Evolutionary conservation across 2,888 invertebrate species (phyloP).

Genomic region (Netelia inedita): DNA sequence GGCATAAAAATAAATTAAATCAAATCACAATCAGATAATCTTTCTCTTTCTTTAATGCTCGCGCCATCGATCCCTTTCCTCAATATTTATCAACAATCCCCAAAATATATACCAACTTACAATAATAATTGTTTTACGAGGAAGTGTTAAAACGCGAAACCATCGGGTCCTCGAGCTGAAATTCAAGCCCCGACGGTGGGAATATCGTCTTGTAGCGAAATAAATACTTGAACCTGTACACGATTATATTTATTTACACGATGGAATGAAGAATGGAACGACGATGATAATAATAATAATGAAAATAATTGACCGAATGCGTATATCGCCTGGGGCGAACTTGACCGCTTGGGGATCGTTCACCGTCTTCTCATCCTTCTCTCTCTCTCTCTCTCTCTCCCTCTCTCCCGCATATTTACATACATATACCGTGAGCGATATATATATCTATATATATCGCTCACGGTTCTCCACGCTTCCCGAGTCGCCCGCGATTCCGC

Average conservation of each 20-base stretch:
- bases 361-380: slow-evolving; percentile 41
- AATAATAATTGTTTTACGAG: slow-evolving; percentile 34
- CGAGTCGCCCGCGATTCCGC: slow-evolving; percentile 72
- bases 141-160: slow-evolving; percentile 34
- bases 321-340: slow-evolving; percentile 20
- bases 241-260: neutral
- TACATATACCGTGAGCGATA: too few relatives aligned
- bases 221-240: neutral
- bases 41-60: neutral
- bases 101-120: neutral
- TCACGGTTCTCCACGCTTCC: slow-evolving; percentile 59
- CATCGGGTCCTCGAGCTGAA: slow-evolving; percentile 1
- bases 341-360: slow-evolving; percentile 62
- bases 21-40: too few relatives aligned
- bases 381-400: neutral
- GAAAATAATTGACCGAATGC: slow-evolving; percentile 36
- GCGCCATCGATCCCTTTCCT: neutral
- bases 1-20: too few relatives aligned
- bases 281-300: neutral
- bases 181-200: neutral
- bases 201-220: neutral
- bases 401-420: slow-evolving; percentile 1
- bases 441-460: slow-evolving; percentile 25
- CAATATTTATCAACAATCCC: neutral
- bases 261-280: neutral